Evolutionary conservation across 2,113 vertebrate species (phyloP).

Genomic region (Plecturocebus donacophilus): DNA sequence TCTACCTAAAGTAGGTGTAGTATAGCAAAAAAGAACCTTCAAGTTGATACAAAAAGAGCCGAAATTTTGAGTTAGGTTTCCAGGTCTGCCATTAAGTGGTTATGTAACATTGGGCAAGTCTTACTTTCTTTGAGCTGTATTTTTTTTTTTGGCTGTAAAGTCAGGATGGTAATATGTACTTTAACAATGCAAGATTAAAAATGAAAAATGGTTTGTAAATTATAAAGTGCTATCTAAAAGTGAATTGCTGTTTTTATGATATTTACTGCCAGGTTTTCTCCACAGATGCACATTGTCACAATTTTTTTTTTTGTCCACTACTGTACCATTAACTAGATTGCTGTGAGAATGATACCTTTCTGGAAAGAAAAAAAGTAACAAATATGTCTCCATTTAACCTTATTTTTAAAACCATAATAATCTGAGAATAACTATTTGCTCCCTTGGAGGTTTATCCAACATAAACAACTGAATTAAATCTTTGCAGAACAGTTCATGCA

Average conservation of each 20-base stretch:
- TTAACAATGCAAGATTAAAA: constrained; percentile 56
- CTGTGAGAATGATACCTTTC: constrained; percentile 14
- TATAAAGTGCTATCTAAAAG: background rate
- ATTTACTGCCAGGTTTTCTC: constrained; percentile 28
- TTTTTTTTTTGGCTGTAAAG: constrained; percentile 25
- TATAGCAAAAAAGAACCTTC: background rate
- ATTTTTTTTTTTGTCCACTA: background rate
- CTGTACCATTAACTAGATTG: constrained; percentile 28
- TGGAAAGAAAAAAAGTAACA: background rate
- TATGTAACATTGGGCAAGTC: background rate
- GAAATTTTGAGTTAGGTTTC: background rate
- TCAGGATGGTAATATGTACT: background rate
- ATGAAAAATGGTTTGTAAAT: constrained; percentile 25
- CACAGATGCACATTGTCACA: background rate
- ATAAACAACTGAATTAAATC: constrained; percentile 15
- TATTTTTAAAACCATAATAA: constrained; percentile 38
- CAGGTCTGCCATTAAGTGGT: background rate
- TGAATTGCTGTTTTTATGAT: constrained; percentile 58
- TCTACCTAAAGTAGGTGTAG: background rate
- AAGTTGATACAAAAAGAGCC: background rate
- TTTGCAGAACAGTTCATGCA: background rate
- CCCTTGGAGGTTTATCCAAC: constrained; percentile 24
- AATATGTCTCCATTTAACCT: constrained; percentile 7
- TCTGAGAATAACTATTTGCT: constrained; percentile 25
- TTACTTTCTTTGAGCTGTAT: background rate